These are phyloP conservation scores for Eristalinus sepulchralis DNA, from an alignment of 2,888 invertebrate genomes.

Conservation along the genomic window DNA sequence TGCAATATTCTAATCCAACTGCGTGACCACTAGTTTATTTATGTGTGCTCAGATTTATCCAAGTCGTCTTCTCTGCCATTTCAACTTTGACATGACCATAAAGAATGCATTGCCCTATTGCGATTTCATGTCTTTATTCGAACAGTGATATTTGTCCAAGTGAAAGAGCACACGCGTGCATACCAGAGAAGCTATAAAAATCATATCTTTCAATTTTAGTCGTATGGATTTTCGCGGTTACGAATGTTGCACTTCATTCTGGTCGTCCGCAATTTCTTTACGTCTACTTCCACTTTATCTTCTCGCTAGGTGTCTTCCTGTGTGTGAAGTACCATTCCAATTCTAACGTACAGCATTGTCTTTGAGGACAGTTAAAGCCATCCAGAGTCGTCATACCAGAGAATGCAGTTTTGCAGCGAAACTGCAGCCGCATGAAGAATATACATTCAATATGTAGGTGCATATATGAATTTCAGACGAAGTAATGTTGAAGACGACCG, in stretches of 20 bases:
- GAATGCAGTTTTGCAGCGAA: not conserved
- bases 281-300: constrained; percentile 66
- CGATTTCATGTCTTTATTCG: not conserved
- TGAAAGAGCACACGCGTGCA: constrained; percentile 52
- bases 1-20: constrained; percentile 55
- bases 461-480: constrained; percentile 48
- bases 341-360: constrained; percentile 59
- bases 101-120: constrained; percentile 6
- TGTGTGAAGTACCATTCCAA: constrained; percentile 56
- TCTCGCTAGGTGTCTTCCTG: constrained; percentile 60
- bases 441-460: constrained; percentile 6
- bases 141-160: constrained; percentile 11
- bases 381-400: not conserved
- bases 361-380: constrained; percentile 28
- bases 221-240: constrained; percentile 68
- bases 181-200: constrained; percentile 64
- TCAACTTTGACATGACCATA: constrained; percentile 68
- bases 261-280: constrained; percentile 47
- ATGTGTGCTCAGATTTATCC: constrained; percentile 64
- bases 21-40: constrained; percentile 57
- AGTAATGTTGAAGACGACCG: constrained; percentile 5
- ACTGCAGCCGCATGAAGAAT: constrained; percentile 5
- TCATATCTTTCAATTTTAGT: constrained; percentile 71
- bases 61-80: constrained; percentile 52
- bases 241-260: constrained; percentile 45